Evolutionary conservation across 2,797 vertebrate species (phyloP).

Genomic region (Schizopygopsis malacanthus): DNA sequence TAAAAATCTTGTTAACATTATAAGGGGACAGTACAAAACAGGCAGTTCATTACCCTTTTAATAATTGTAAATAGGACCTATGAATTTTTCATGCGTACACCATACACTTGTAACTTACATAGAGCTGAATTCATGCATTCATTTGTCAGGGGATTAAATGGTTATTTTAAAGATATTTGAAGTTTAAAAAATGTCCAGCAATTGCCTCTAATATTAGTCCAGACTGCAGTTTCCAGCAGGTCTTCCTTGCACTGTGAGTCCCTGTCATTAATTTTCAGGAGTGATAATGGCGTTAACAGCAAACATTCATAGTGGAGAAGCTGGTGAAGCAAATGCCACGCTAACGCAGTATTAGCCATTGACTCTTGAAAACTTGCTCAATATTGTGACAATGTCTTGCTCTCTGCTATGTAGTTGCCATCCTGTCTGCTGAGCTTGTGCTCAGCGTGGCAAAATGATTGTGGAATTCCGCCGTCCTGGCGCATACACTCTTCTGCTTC

Average conservation of each 20-base stretch:
- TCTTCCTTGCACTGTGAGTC: not conserved
- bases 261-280: constrained; percentile 20
- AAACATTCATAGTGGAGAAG: not conserved
- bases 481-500: constrained; percentile 43
- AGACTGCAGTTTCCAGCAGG: not conserved
- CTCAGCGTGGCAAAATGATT: constrained; percentile 38
- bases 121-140: not conserved
- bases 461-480: constrained; percentile 46
- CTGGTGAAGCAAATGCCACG: constrained; percentile 10
- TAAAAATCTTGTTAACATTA: not conserved
- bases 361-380: constrained; percentile 17
- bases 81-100: not conserved
- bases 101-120: not conserved
- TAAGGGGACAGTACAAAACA: not conserved
- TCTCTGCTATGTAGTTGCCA: constrained; percentile 28
- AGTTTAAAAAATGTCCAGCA: not conserved
- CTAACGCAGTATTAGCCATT: constrained; percentile 31
- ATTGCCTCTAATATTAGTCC: not conserved
- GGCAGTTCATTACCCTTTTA: not conserved
- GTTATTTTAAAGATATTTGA: constrained; percentile 1
- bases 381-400: constrained; percentile 18
- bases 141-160: not conserved
- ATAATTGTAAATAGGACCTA: not conserved
- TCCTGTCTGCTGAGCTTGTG: constrained; percentile 48
- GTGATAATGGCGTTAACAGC: constrained; percentile 20